A percentile compares a stretch with the other conserved stretches of the same genome.
Conservation (phyloP, 1,140 invertebrate species). For the Leguminivora glycinivorella region DNA sequence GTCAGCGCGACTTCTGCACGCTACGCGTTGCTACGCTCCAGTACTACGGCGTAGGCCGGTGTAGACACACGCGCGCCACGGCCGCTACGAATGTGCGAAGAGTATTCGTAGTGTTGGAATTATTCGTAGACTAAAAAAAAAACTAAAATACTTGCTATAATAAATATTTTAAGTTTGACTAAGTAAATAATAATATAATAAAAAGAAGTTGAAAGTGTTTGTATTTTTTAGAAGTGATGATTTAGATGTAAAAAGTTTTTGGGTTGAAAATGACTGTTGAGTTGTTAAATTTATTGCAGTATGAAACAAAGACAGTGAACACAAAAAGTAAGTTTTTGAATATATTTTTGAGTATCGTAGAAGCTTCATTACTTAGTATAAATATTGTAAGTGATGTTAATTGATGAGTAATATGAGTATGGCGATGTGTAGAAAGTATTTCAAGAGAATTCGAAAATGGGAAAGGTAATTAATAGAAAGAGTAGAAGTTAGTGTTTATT, state of each 20-base stretch:
- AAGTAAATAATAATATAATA: background rate
- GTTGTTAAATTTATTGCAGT: slow-evolving; percentile 51
- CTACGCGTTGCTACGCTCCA: slow-evolving; percentile 42
- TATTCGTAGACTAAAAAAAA: background rate
- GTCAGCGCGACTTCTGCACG: background rate
- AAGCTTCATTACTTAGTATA: too few species aligned
- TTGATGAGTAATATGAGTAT: too few species aligned
- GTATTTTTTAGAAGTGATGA: slow-evolving; percentile 1
- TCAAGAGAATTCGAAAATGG: too few species aligned
- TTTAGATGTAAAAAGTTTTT: background rate
- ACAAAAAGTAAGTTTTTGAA: slow-evolving; percentile 48
- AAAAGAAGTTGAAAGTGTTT: background rate
- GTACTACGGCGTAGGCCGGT: slow-evolving; percentile 61
- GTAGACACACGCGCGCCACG: slow-evolving; percentile 52
- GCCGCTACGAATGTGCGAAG: slow-evolving; percentile 44
- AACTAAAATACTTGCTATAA: background rate
- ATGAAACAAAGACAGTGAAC: slow-evolving; percentile 44
- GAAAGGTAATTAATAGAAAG: too few species aligned
- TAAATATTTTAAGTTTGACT: background rate
- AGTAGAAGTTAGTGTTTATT: too few species aligned
- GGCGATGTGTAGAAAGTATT: too few species aligned
- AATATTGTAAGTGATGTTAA: too few species aligned
- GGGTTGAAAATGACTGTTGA: slow-evolving; percentile 52
- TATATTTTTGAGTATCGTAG: background rate
- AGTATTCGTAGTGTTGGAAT: slow-evolving; percentile 21